Evolutionary conservation across 2,888 invertebrate genomes (phyloP).

Genomic region (Heliothis peltigera): DNA sequence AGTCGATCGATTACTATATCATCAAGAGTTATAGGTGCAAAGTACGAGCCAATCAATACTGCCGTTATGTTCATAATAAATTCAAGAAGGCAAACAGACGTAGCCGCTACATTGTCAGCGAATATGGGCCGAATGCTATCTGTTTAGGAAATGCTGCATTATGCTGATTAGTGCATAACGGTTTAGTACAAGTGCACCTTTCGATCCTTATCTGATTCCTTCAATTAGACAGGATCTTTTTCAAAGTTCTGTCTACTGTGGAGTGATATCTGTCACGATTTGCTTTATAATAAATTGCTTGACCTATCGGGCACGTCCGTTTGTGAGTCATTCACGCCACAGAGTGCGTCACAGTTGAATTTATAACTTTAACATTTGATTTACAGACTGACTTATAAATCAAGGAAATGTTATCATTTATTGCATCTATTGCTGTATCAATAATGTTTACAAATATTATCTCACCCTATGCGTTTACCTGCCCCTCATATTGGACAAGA

Average conservation of each 20-base stretch:
- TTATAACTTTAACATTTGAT: not conserved
- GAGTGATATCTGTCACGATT: slow-evolving; percentile 2
- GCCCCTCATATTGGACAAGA: too few species aligned
- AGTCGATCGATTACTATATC: slow-evolving; percentile 24
- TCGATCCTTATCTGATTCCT: not conserved
- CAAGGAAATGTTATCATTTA: not conserved
- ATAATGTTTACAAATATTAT: too few species aligned
- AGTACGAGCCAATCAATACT: slow-evolving; percentile 63
- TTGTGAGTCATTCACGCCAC: slow-evolving; percentile 7
- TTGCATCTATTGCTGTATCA: not conserved
- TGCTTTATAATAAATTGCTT: slow-evolving; percentile 1
- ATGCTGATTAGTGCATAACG: slow-evolving; percentile 39
- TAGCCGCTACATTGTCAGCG: slow-evolving; percentile 57
- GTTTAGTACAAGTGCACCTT: slow-evolving; percentile 10
- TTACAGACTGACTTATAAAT: not conserved
- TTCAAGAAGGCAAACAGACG: slow-evolving; percentile 54
- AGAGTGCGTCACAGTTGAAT: slow-evolving; percentile 2
- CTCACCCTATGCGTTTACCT: not conserved
- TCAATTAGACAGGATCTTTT: not conserved
- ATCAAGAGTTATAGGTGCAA: slow-evolving; percentile 46
- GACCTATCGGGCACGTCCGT: slow-evolving; percentile 11
- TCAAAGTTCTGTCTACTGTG: not conserved
- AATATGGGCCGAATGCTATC: slow-evolving; percentile 40
- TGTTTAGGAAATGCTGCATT: slow-evolving; percentile 40
- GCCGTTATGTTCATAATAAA: slow-evolving; percentile 69